These are phyloP conservation scores for Diarsia mendica DNA, from an alignment of 2,888 invertebrate genomes.

Conservation along the genomic window DNA sequence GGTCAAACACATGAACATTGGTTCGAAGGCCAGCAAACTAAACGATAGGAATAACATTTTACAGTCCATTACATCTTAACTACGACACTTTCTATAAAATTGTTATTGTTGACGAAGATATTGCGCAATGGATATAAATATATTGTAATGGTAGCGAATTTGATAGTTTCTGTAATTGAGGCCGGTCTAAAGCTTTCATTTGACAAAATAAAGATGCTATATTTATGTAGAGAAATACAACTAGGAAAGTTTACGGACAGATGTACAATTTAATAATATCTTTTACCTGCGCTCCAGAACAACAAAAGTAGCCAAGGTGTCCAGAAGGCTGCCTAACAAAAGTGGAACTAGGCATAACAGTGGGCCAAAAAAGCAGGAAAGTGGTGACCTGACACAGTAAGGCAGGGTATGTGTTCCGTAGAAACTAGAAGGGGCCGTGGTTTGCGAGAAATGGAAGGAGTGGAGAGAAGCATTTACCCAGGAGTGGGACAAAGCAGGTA, in stretches of 20 bases:
- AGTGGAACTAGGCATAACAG: too few species aligned
- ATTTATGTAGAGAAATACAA: too few species aligned
- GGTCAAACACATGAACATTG: constrained; percentile 35
- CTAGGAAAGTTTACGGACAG: not conserved
- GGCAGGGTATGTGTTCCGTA: too few species aligned
- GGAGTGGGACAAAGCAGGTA: too few species aligned
- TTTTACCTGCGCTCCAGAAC: not conserved
- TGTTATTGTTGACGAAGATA: constrained; percentile 25
- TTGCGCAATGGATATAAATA: constrained; percentile 29
- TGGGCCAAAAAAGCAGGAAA: too few species aligned
- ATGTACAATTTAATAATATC: not conserved
- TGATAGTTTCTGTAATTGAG: constrained; percentile 12
- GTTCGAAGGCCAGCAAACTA: constrained; percentile 33
- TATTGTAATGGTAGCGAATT: not conserved
- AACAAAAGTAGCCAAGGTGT: too few species aligned
- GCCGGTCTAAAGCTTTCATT: not conserved
- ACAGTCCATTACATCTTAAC: constrained; percentile 50
- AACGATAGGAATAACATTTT: constrained; percentile 45
- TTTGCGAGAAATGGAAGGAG: too few species aligned
- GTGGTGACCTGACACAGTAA: too few species aligned
- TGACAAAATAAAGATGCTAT: not conserved
- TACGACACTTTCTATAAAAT: constrained; percentile 41
- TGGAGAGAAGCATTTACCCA: too few species aligned
- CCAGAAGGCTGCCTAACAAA: too few species aligned
- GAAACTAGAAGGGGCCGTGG: too few species aligned